Evolutionary conservation across 1,140 invertebrate genomes (phyloP).

Genomic region (Dreissena rostriformis): DNA sequence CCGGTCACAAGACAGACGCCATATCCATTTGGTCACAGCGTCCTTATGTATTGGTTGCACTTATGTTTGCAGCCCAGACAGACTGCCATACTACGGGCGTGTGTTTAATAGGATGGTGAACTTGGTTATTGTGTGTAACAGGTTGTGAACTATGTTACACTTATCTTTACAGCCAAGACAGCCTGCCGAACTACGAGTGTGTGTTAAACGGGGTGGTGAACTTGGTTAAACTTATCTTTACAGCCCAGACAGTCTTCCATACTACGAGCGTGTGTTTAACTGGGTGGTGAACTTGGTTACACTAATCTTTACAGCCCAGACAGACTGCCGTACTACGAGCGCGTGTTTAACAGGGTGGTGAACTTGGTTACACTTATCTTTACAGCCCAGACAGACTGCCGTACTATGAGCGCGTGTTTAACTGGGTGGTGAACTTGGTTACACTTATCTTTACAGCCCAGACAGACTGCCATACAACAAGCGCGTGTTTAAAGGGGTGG

Average conservation of each 20-base stretch:
- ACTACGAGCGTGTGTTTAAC: constrained; percentile 77
- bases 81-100: constrained; percentile 77
- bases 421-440: constrained; percentile 62
- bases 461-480: constrained; percentile 78
- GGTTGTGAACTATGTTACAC: too few relatives aligned
- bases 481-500: constrained; percentile 71
- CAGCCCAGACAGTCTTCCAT: constrained; percentile 76
- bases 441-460: constrained; percentile 62
- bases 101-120: constrained; percentile 72
- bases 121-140: too few relatives aligned
- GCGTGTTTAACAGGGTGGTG: constrained; percentile 72
- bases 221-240: background rate
- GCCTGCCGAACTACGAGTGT: constrained; percentile 77
- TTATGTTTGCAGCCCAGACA: constrained; percentile 57
- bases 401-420: constrained; percentile 77
- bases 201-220: constrained; percentile 72
- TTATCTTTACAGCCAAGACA: constrained; percentile 66
- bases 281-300: constrained; percentile 61
- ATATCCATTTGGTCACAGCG: too few relatives aligned
- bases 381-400: constrained; percentile 75
- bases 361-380: background rate
- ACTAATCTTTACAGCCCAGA: constrained; percentile 72
- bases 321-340: constrained; percentile 76
- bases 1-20: too few relatives aligned
- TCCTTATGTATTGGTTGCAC: too few relatives aligned